Evolutionary conservation across 2,113 vertebrate genomes (phyloP).

Genomic region (Ictalurus furcatus): DNA sequence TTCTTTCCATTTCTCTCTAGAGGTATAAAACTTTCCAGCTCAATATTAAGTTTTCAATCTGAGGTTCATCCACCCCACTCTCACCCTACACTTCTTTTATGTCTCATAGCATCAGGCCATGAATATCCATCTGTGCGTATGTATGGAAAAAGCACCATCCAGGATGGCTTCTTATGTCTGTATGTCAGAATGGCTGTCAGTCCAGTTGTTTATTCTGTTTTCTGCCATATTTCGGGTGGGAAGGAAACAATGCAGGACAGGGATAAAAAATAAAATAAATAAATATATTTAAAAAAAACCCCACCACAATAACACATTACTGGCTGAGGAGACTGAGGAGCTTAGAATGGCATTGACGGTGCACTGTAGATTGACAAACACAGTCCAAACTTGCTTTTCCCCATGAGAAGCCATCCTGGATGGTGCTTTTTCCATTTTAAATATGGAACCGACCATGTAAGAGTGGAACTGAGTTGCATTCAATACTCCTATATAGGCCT

Average conservation of each 20-base stretch:
- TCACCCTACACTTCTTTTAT: background rate
- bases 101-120: background rate
- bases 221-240: background rate
- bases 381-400: background rate
- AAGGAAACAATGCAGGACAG: background rate
- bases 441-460: background rate
- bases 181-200: background rate
- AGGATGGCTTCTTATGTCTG: background rate
- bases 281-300: background rate
- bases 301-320: background rate
- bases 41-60: background rate
- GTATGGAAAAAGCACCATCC: background rate
- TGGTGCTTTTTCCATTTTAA: background rate
- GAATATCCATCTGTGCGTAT: background rate
- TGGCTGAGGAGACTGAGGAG: background rate
- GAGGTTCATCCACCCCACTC: background rate
- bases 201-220: background rate
- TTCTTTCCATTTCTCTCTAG: background rate
- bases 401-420: background rate
- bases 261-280: background rate
- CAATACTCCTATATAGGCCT: background rate
- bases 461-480: background rate
- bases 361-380: background rate
- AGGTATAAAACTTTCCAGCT: background rate
- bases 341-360: background rate